Evolutionary conservation across 2,888 invertebrate species (phyloP), one percentile per base, ranked within the genome.

Genomic region (Silvanus unidentatus): DNA sequence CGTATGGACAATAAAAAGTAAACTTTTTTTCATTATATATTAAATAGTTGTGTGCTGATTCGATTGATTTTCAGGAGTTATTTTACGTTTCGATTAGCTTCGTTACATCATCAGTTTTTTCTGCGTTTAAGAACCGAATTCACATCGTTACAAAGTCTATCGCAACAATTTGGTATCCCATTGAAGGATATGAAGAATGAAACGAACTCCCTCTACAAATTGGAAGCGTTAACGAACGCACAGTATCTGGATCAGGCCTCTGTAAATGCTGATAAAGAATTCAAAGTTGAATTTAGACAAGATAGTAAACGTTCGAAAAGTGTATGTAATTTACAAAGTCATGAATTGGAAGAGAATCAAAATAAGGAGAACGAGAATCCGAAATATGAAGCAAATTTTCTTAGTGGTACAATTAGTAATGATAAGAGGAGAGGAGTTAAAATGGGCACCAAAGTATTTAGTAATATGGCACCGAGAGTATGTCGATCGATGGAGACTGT

Each of bases 31-130:
- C 32, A n/a, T 32, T 32, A 5, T 5, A 32, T 8, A 5, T 32
- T 37, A 6, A 15, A 37, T 15, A 32, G n/a, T 32, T 32, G n/a
- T n/a, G n/a, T n/a, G n/a, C n/a, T n/a, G n/a, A n/a, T 43, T 32
- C 16, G 2, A 28, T 48, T 45, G 29, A 53, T 42, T 59, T 75
- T 28, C 63, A 80, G 80, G 70, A 86, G 84, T 62, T 86, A 82
- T 63, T 86, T 84, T 62, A 80, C 85, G 46, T 87, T 86, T 70
- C 84, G 84, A 69, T 69, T 86, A 48, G 86, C 86, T 8, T 86
- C 86, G n/a, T 69, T 86, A 37, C 87, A 87, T 65, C 86, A 87
- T 64, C 81, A 86, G 64, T 79, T 87, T 66, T 87, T 84, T 71
- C 74, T 86, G 58, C 81, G 84, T 61, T 70, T 86, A 40, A 79